Conservation (phyloP, 2,888 invertebrate species). For the Drosophila subquinaria region DNA sequence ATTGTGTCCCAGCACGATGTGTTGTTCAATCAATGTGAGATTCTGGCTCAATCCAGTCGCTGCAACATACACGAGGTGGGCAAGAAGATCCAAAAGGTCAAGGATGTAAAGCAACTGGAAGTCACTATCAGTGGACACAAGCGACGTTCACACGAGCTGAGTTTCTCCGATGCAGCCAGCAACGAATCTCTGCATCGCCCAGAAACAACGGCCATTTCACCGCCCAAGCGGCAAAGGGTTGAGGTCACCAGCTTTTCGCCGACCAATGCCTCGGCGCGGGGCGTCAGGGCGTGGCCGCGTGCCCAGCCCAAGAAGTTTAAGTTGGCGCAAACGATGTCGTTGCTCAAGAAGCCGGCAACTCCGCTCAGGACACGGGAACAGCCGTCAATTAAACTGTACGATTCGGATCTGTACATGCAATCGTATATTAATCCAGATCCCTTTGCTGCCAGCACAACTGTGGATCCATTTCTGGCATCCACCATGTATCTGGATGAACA, state of each 20-base stretch:
- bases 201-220: slow-evolving; percentile 73
- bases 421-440: slow-evolving; percentile 86
- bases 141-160: slow-evolving; percentile 74
- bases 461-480: slow-evolving; percentile 89
- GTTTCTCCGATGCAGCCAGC: slow-evolving; percentile 68
- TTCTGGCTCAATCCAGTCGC: slow-evolving; percentile 85
- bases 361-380: slow-evolving; percentile 72
- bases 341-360: slow-evolving; percentile 79
- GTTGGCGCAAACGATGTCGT: slow-evolving; percentile 69
- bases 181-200: slow-evolving; percentile 62
- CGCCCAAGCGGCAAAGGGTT: slow-evolving; percentile 83
- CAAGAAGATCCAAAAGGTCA: slow-evolving; percentile 52
- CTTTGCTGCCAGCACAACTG: slow-evolving; percentile 87
- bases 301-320: slow-evolving; percentile 78
- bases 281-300: slow-evolving; percentile 71
- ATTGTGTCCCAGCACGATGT: slow-evolving; percentile 75
- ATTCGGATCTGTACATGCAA: slow-evolving; percentile 84
- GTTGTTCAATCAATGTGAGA: slow-evolving; percentile 84
- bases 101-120: neutral
- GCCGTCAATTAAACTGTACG: slow-evolving; percentile 79
- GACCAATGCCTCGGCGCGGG: slow-evolving; percentile 54
- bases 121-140: slow-evolving; percentile 41
- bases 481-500: slow-evolving; percentile 89
- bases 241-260: slow-evolving; percentile 59
- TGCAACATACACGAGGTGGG: slow-evolving; percentile 84